phyloP scores from a whole-genome alignment of 1,140 invertebrate genomes.

The Ceratina australensis region DNA sequence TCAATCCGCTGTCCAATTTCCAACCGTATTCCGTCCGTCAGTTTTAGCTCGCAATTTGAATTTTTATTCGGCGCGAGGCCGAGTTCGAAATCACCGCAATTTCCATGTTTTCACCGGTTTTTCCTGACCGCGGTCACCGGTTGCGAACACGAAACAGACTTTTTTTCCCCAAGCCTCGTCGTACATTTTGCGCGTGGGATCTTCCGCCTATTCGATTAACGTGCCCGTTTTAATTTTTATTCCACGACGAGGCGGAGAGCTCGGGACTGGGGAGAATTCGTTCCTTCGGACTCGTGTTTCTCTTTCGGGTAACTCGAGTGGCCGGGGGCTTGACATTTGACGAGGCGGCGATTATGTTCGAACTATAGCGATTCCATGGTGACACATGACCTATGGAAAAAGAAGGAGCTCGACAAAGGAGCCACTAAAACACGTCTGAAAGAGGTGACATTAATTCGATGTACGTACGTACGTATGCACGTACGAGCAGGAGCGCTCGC shows the following conservation, averaged over 20 bases:
- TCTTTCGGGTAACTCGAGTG: slow-evolving; percentile 61
- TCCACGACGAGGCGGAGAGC: neutral
- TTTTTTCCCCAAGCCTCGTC: neutral
- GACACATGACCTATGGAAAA: slow-evolving; percentile 40
- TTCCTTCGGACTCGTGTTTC: slow-evolving; percentile 52
- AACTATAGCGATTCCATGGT: slow-evolving; percentile 46
- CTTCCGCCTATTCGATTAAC: neutral
- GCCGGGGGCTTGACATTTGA: slow-evolving; percentile 59
- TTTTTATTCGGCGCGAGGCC: slow-evolving; percentile 21
- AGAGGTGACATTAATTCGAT: slow-evolving; percentile 62
- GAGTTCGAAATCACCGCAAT: slow-evolving; percentile 1
- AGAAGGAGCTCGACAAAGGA: slow-evolving; percentile 50
- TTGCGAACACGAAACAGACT: neutral
- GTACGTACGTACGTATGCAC: neutral
- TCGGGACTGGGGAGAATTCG: neutral
- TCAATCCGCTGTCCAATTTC: neutral
- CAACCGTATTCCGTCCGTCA: neutral
- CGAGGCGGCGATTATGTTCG: slow-evolving; percentile 55
- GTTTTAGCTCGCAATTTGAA: neutral
- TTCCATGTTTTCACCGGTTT: neutral
- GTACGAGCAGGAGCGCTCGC: slow-evolving; percentile 28
- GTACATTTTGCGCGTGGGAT: neutral
- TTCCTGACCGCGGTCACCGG: neutral
- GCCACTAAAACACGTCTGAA: slow-evolving; percentile 41
- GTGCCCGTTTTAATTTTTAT: too few species aligned